These are phyloP conservation scores for Cataglyphis altisquamis DNA, from an alignment of 2,888 invertebrate genomes.

Conservation along the genomic window DNA sequence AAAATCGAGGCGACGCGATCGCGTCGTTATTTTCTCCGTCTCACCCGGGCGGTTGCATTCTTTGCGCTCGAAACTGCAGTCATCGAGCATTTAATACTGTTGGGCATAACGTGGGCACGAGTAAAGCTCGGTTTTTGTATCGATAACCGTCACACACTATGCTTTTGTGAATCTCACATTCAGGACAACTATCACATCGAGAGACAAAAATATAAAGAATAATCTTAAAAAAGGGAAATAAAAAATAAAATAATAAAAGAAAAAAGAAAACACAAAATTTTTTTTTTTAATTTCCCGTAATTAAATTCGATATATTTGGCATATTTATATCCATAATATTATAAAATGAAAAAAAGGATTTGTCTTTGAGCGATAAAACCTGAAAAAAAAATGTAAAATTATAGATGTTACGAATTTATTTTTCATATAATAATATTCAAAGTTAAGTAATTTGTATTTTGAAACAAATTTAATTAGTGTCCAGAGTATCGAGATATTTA, in stretches of 20 bases:
- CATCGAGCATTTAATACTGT: slow-evolving; percentile 39
- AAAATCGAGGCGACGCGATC: slow-evolving; percentile 65
- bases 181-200: neutral
- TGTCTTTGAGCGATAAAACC: neutral
- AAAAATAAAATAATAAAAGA: neutral
- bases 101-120: slow-evolving; percentile 12
- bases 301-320: neutral
- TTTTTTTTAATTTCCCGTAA: neutral
- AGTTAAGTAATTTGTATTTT: neutral
- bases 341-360: neutral
- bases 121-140: neutral
- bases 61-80: slow-evolving; percentile 43
- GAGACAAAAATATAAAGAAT: neutral
- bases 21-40: slow-evolving; percentile 71
- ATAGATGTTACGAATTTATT: neutral
- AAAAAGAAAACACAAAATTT: neutral
- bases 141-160: neutral
- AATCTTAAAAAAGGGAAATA: neutral
- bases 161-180: slow-evolving; percentile 21
- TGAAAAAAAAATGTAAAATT: neutral
- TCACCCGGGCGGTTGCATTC: slow-evolving; percentile 47
- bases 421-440: neutral
- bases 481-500: neutral
- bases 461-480: neutral
- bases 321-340: neutral